Conservation (phyloP, 92 coral and sea anemone species). For the Porites lobata region DNA sequence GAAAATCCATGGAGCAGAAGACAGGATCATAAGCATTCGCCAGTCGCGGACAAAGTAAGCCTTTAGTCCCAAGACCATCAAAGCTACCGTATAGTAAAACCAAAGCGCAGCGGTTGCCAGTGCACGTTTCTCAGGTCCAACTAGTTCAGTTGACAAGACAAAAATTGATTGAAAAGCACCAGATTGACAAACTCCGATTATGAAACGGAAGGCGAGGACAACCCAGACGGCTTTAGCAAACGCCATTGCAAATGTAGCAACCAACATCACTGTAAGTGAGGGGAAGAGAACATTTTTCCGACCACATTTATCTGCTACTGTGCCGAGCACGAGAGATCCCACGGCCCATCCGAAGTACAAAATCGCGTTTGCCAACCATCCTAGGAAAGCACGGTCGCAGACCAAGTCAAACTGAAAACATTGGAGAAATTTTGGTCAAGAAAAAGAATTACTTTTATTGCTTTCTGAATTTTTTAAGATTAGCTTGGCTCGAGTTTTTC, state of each 20-base stretch:
- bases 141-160: constrained; percentile 85
- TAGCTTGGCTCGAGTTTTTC: no score
- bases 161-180: constrained; percentile 76
- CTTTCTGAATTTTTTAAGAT: no score
- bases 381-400: constrained; percentile 67
- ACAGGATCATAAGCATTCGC: constrained; percentile 76
- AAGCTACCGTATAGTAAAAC: constrained; percentile 70
- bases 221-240: constrained; percentile 76
- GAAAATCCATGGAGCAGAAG: constrained; percentile 80
- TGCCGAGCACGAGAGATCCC: constrained; percentile 78
- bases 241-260: constrained; percentile 76
- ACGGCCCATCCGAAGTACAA: constrained; percentile 79
- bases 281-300: constrained; percentile 81
- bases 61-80: constrained; percentile 73
- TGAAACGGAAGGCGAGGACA: constrained; percentile 64
- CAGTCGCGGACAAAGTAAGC: constrained; percentile 79
- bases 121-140: constrained; percentile 83
- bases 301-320: constrained; percentile 83
- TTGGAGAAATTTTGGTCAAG: no score
- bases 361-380: constrained; percentile 82
- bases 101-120: constrained; percentile 78
- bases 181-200: constrained; percentile 74
- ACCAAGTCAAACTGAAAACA: constrained; percentile 81
- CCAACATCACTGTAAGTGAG: constrained; percentile 57
- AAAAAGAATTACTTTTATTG: no score